Evolutionary conservation across 2,797 vertebrate species (phyloP).

Genomic region (Jordanella pulchra): DNA sequence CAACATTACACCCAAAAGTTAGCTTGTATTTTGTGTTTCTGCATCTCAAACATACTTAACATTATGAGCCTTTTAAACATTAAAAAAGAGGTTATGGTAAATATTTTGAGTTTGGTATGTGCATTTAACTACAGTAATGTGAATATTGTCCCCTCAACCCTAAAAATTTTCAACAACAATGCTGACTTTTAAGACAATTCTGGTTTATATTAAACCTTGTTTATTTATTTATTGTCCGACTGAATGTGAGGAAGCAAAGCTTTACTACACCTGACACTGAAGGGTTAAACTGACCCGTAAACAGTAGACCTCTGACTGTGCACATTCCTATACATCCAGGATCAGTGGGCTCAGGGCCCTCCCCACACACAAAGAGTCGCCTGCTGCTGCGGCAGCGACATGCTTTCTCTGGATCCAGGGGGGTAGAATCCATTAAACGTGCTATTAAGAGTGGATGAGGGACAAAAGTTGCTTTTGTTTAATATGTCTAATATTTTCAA

Average conservation of each 20-base stretch:
- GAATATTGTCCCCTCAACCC: background rate
- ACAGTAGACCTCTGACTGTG: background rate
- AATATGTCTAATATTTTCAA: background rate
- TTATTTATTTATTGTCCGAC: background rate
- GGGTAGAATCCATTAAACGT: background rate
- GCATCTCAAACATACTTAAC: no score
- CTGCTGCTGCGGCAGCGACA: background rate
- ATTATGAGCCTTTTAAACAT: no score
- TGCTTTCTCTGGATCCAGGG: background rate
- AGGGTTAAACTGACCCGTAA: background rate
- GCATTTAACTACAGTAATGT: background rate
- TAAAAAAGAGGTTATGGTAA: no score
- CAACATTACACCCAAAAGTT: no score
- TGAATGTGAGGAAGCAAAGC: background rate
- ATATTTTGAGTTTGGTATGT: background rate
- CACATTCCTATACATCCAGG: background rate
- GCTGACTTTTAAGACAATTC: background rate
- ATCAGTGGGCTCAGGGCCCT: background rate
- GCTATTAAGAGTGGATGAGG: background rate
- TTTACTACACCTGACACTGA: background rate
- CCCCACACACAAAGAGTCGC: background rate
- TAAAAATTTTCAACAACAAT: background rate
- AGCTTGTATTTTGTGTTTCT: no score
- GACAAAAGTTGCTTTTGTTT: background rate
- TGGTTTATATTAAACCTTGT: background rate